phyloP scores from a whole-genome alignment of 2,888 invertebrate genomes.

The Heteropelma amictum region DNA sequence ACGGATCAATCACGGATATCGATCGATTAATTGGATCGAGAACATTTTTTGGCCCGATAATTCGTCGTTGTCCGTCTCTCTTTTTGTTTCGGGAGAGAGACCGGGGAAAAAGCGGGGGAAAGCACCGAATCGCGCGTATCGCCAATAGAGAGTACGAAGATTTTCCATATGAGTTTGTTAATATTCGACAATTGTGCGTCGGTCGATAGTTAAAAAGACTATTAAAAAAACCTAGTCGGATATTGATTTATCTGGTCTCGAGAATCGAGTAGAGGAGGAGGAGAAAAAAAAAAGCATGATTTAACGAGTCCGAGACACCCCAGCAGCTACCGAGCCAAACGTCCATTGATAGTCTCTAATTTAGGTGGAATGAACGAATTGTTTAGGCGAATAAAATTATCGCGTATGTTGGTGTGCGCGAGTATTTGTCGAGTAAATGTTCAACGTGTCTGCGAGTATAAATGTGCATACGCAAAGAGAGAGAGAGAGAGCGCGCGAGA shows the following conservation, averaged over 20 bases:
- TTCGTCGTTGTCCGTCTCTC: too few species aligned
- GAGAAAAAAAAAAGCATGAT: constrained; percentile 46
- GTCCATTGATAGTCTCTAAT: constrained; percentile 60
- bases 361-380: constrained; percentile 44
- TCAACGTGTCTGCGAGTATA: constrained; percentile 3
- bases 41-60: too few species aligned
- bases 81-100: too few species aligned
- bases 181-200: constrained; percentile 27
- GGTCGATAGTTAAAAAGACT: constrained; percentile 38
- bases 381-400: constrained; percentile 39
- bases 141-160: background rate
- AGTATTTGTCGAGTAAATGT: background rate
- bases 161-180: constrained; percentile 35
- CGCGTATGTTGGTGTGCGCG: constrained; percentile 25
- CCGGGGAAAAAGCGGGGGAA: background rate
- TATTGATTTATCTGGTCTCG: constrained; percentile 50
- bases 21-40: too few species aligned
- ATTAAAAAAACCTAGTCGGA: constrained; percentile 12
- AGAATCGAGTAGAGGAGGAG: constrained; percentile 36
- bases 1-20: too few species aligned
- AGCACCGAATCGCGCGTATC: background rate
- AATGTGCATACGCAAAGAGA: background rate
- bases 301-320: constrained; percentile 54
- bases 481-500: background rate
- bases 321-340: constrained; percentile 59